Evolutionary conservation across 2,888 invertebrate genomes (phyloP), one percentile per base, ranked within the genome.

Genomic region (Lasiommata megera): DNA sequence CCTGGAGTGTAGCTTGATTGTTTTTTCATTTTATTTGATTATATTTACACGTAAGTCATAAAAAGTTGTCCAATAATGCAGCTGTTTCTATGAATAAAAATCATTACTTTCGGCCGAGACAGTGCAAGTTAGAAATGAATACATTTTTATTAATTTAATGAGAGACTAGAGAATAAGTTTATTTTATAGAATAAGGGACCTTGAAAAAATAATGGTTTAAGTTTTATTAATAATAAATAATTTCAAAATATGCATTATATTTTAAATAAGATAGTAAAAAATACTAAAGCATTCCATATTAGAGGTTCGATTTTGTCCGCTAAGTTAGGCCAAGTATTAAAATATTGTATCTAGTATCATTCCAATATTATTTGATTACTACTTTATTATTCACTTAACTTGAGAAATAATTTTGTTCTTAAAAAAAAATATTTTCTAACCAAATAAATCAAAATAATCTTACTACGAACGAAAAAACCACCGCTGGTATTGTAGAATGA

Each of bases 61-160:
- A 17, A 54, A 62, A 56, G 62, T 70, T 71, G 69, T 72, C 72
- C 66, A 58, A 53, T 46, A 65, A 56, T 58, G 71, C 71, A 73
- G 73, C 74, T 71, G 57, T 56, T 55, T 57, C 46, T 16, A 40
- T 43, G 23, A 44, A 38, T 38, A 62, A 55, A 63, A 59, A 57
- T 52, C 54, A 53, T 41, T 28, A 41, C 37, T 62, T 68, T 68
- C 67, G 72, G 75, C 74, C 74, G 72, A 71, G 62, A 64, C 66
- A 71, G 74, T 76, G 76, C 76, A 75, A 75, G 71, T 57, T 47
- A 56, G 50, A 56, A 37, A 46, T 54, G 54, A 41, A 38, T 31
- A 12, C 16, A 54, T 55, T 34, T 34, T n/a, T n/a, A n/a, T n/a
- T 38, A 44, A 23, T 23, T 23, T 5, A n/a, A 31, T 40, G 9